Evolutionary conservation across 2,888 invertebrate genomes (phyloP).

Genomic region (Lottia gigantea): DNA sequence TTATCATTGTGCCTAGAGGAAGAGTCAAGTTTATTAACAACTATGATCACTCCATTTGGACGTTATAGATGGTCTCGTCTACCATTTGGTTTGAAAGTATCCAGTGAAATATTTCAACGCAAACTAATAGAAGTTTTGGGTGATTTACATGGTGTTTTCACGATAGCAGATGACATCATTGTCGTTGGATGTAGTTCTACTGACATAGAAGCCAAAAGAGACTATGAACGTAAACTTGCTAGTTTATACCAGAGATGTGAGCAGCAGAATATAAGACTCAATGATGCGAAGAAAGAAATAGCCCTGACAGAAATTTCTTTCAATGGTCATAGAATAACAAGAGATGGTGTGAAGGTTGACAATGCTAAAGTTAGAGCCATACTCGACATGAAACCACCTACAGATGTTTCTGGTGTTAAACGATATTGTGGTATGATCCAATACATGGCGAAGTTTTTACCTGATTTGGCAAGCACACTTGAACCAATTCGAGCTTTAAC

Average conservation of each 20-base stretch:
- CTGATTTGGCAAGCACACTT: constrained; percentile 13
- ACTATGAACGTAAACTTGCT: constrained; percentile 19
- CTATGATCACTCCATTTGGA: constrained; percentile 23
- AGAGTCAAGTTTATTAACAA: constrained; percentile 31
- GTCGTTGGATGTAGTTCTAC: constrained; percentile 26
- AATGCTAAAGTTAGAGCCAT: constrained; percentile 32
- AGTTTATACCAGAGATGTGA: constrained; percentile 16
- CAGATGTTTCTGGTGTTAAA: constrained; percentile 29
- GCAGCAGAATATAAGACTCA: constrained; percentile 25
- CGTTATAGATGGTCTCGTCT: constrained; percentile 26
- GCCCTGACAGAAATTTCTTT: constrained; percentile 24
- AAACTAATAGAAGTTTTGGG: constrained; percentile 28
- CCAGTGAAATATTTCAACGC: constrained; percentile 26
- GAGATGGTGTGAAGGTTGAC: constrained; percentile 32
- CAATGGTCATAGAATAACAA: constrained; percentile 31
- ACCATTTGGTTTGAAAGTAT: constrained; percentile 17
- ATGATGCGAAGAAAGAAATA: constrained; percentile 21
- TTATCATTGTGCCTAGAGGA: constrained; percentile 33
- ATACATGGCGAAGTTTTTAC: constrained; percentile 30
- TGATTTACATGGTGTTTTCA: constrained; percentile 28
- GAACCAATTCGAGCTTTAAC: constrained; percentile 24
- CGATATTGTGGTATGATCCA: constrained; percentile 33
- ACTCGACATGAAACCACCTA: constrained; percentile 26
- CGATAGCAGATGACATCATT: constrained; percentile 29
- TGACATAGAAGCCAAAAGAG: constrained; percentile 12